These are phyloP conservation scores for Pluvialis apricaria DNA, from an alignment of 2,113 vertebrate genomes.

Conservation along the genomic window DNA sequence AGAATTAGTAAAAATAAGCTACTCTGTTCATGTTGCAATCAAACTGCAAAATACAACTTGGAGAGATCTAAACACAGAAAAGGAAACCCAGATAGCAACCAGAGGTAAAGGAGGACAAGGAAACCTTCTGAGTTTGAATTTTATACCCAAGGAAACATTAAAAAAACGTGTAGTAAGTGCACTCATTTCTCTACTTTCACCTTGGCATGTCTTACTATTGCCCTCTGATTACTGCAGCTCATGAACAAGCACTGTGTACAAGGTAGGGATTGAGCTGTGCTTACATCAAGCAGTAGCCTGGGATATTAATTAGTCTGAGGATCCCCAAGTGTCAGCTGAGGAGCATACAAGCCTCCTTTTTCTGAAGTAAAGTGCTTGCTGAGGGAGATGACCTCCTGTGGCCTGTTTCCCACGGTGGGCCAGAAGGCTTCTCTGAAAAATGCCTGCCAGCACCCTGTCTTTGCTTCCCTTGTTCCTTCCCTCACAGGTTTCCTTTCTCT, in stretches of 20 bases:
- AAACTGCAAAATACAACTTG: neutral
- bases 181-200: neutral
- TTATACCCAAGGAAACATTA: neutral
- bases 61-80: neutral
- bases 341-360: neutral
- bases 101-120: neutral
- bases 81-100: neutral
- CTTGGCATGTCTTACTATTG: neutral
- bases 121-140: neutral
- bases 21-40: neutral
- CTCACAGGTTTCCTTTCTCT: neutral
- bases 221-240: neutral
- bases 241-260: neutral
- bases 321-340: neutral
- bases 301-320: neutral
- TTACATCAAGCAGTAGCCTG: neutral
- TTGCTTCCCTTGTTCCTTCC: neutral
- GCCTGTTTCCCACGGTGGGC: fast-evolving
- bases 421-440: neutral
- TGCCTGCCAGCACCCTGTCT: neutral
- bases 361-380: neutral
- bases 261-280: neutral
- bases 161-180: neutral
- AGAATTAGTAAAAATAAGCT: neutral
- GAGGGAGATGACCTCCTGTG: neutral